Evolutionary conservation across 2,113 vertebrate species (phyloP).

Genomic region (Callaeas wilsoni): DNA sequence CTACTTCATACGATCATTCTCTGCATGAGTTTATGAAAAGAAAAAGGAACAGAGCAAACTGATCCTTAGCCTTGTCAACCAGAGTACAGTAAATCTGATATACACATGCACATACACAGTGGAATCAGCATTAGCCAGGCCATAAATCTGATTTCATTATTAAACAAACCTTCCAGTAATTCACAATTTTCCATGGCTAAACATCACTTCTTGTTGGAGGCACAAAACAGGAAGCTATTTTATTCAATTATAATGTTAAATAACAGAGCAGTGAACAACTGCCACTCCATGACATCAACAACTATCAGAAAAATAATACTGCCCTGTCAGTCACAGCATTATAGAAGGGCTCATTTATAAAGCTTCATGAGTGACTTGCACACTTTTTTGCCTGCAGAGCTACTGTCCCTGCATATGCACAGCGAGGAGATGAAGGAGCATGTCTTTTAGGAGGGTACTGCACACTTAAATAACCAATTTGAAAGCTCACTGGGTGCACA

Average conservation of each 20-base stretch:
- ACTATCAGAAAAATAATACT: not conserved
- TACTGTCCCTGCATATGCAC: not conserved
- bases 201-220: not conserved
- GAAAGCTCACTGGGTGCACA: not conserved
- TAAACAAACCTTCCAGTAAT: not conserved
- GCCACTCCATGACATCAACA: not conserved
- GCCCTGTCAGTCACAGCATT: not conserved
- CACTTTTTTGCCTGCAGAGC: not conserved
- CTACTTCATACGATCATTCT: not conserved
- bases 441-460: not conserved
- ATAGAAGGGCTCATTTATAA: not conserved
- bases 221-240: not conserved
- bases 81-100: not conserved
- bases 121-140: not conserved
- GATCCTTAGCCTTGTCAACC: not conserved
- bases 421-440: not conserved
- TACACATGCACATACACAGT: not conserved
- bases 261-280: constrained; percentile 5
- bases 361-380: not conserved
- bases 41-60: not conserved
- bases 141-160: not conserved
- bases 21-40: not conserved
- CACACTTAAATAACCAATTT: not conserved
- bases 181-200: not conserved
- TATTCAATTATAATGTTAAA: not conserved